Evolutionary conservation across 2,797 vertebrate species (phyloP), one percentile per base, ranked within the genome.

Genomic region (Lithobates pipiens): DNA sequence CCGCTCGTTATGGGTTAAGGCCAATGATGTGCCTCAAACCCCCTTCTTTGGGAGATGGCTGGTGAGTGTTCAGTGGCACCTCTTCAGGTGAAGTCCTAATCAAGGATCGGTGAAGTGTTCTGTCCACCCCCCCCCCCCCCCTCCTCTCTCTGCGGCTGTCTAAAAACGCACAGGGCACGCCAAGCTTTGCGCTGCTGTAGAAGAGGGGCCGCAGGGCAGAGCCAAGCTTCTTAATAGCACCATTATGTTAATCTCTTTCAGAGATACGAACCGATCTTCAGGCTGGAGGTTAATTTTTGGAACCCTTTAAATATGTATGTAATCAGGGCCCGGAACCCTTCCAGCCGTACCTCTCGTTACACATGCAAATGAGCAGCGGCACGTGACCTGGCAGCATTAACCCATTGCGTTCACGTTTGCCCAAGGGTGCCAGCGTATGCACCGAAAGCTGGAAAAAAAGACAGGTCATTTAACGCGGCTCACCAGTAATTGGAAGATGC

Each of bases 231-330:
- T n/a, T 87, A 87, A 87, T 87, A 75, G 80, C 80, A 50, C 85
- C 85, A 87, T 87, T 87, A 87, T 87, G 85, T 79, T 87, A 87
- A 87, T 87, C 80, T 86, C 69, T 83, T 75, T 44, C 80, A 74
- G 69, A 87, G 80, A 87, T 69, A 68, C 70, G 61, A 78, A 76
- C 76, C 27, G 80, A 87, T 87, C 85, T 87, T 87, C 85, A 83
- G 76, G 80, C 85, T 87, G 85, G 85, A 87, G 85, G 85, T 87
- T 87, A 87, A 87, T 87, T 87, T 87, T 87, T 80, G 85, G 81
- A 87, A 87, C 85, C 80, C 85, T 83, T 87, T 87, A 87, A 87
- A 87, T 87, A 87, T 87, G 85, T 87, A 87, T 87, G 85, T 87
- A 87, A 87, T 87, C 85, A 87, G 85, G 80, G 85, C 85, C 80